Percentiles rank a stretch among this genome's conserved stretches.
Conservation (phyloP, 2,888 invertebrate species). For the Hyposoter dolosus region DNA sequence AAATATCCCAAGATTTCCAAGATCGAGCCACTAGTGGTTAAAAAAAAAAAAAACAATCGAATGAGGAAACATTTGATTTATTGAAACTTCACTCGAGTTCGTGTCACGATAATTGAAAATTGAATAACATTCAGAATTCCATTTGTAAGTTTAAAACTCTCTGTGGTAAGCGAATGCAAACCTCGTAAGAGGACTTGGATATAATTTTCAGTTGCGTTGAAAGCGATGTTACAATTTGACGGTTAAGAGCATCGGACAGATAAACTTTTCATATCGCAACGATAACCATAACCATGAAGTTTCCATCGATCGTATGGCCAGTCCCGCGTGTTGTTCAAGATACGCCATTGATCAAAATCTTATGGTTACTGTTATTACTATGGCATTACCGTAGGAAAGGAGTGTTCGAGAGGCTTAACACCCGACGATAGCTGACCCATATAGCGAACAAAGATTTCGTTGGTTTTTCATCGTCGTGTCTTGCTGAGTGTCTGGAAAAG, state of each 20-base stretch:
- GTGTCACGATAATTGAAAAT: background rate
- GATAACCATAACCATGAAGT: background rate
- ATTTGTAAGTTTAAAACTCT: background rate
- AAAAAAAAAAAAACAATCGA: too few relatives aligned
- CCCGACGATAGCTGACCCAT: background rate
- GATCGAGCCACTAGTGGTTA: too few relatives aligned
- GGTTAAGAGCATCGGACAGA: background rate
- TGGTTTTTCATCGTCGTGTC: background rate
- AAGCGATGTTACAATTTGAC: background rate
- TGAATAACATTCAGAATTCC: background rate
- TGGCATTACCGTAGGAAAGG: background rate
- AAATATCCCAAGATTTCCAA: too few relatives aligned
- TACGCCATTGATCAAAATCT: conserved; percentile 4
- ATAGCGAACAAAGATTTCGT: background rate
- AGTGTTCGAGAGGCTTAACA: background rate
- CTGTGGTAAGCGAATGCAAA: too few relatives aligned
- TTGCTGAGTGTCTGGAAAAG: background rate
- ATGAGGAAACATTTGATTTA: too few relatives aligned
- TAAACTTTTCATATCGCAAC: background rate
- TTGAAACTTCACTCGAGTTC: background rate
- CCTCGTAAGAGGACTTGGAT: too few relatives aligned
- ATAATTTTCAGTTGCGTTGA: background rate
- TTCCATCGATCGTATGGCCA: background rate
- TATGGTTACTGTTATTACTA: conserved; percentile 10
- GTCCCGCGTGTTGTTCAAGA: background rate